Percentiles rank a stretch among this genome's conserved stretches.
phyloP scores from a whole-genome alignment of 2,113 vertebrate species.

The Oceanodroma tethys region DNA sequence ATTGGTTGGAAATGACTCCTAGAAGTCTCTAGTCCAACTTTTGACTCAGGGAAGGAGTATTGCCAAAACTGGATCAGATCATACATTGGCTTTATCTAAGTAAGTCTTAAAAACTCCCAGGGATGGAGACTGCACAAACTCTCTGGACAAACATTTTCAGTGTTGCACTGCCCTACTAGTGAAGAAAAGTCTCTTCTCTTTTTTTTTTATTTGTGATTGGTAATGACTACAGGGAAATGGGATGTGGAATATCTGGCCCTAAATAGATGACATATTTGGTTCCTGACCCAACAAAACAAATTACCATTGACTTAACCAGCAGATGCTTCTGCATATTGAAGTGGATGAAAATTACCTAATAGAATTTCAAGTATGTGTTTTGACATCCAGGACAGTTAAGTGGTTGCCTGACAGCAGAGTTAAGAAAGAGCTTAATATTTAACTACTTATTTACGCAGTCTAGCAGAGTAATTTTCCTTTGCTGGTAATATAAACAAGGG shows the following conservation, averaged over 20 bases:
- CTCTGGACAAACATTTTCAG: neutral
- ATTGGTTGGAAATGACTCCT: neutral
- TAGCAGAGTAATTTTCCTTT: neutral
- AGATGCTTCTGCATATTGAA: neutral
- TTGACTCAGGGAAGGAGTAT: neutral
- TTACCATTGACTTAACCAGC: neutral
- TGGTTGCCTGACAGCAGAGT: neutral
- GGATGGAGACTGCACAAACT: neutral
- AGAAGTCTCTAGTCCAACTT: neutral
- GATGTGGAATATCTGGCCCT: neutral
- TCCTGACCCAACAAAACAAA: neutral
- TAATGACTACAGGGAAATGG: neutral
- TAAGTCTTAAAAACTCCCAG: neutral
- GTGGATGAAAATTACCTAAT: neutral
- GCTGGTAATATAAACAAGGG: neutral
- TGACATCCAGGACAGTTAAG: neutral
- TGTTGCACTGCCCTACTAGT: neutral
- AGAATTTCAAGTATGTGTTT: neutral
- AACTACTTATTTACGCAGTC: neutral
- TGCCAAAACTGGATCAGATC: neutral
- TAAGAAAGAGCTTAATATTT: neutral
- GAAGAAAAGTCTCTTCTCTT: neutral
- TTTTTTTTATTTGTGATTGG: neutral
- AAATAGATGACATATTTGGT: neutral
- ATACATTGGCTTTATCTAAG: neutral